These are phyloP conservation scores for Proterorhinus semilunaris DNA, from an alignment of 2,113 vertebrate genomes.

Conservation along the genomic window DNA sequence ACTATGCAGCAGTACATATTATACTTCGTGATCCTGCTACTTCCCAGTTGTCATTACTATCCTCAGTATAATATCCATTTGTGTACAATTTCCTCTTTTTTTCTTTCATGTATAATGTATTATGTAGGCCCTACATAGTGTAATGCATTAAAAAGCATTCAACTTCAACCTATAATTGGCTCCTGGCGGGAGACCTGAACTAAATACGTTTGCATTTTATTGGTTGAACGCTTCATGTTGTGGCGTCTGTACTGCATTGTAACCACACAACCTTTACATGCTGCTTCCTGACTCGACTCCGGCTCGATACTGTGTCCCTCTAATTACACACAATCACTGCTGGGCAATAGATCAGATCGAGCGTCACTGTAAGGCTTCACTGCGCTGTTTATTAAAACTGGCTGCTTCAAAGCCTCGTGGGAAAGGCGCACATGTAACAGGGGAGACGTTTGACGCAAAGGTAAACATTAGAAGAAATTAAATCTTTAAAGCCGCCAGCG, in stretches of 20 bases:
- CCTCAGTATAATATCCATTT: too few relatives aligned
- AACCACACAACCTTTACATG: conserved; percentile 72
- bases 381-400: conserved; percentile 66
- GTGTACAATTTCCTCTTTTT: too few relatives aligned
- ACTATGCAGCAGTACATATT: too few relatives aligned
- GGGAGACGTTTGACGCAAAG: conserved; percentile 38
- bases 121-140: too few relatives aligned
- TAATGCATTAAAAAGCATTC: too few relatives aligned
- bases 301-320: conserved; percentile 71
- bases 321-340: conserved; percentile 73
- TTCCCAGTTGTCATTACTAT: too few relatives aligned
- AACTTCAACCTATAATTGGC: too few relatives aligned
- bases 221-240: too few relatives aligned
- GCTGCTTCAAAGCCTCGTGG: conserved; percentile 63
- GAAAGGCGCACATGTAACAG: conserved; percentile 37
- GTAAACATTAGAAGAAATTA: conserved; percentile 61
- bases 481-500: conserved; percentile 44
- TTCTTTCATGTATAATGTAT: too few relatives aligned
- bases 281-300: conserved; percentile 64
- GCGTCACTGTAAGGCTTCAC: conserved; percentile 53
- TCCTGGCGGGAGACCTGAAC: too few relatives aligned
- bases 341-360: conserved; percentile 74
- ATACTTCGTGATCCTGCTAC: too few relatives aligned
- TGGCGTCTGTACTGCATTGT: conserved; percentile 52
- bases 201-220: too few relatives aligned